Percentiles rank a stretch among this genome's conserved stretches.
Evolutionary conservation across 2,888 invertebrate species (phyloP).

Genomic region (Thysanoteuthis rhombus): DNA sequence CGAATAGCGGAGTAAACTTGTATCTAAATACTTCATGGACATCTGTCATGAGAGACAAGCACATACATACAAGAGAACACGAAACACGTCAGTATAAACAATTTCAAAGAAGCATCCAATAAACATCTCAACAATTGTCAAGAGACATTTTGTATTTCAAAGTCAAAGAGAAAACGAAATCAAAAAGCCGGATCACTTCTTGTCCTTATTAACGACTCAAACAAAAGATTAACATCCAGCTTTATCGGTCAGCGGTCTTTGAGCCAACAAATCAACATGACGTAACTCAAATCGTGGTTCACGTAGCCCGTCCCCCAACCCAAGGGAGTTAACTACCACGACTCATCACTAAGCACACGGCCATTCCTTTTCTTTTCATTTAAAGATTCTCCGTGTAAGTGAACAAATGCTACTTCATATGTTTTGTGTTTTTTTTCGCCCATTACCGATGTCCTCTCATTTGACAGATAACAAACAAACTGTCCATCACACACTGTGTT

Average conservation of each 20-base stretch:
- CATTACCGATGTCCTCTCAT: neutral
- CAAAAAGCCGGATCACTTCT: neutral
- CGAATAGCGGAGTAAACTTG: too few species aligned
- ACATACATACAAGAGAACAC: neutral
- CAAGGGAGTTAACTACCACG: neutral
- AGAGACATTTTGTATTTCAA: neutral
- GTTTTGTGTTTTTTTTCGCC: neutral
- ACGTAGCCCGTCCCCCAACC: neutral
- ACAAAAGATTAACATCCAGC: neutral
- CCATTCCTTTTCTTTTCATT: neutral
- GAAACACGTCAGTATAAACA: neutral
- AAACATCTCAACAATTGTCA: neutral
- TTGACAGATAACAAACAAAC: constrained; percentile 12
- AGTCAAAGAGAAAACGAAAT: neutral
- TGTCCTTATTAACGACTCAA: neutral
- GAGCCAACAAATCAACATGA: neutral
- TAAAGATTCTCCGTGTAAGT: neutral
- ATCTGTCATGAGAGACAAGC: neutral
- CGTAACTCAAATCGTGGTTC: neutral
- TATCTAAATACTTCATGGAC: neutral
- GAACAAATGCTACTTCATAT: neutral
- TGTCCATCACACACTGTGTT: neutral
- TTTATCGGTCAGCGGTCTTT: neutral
- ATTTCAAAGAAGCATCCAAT: neutral
- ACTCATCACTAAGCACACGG: neutral